Evolutionary conservation across 92 coral and sea anemone species (phyloP).

Genomic region (Epizoanthus fatuus): DNA sequence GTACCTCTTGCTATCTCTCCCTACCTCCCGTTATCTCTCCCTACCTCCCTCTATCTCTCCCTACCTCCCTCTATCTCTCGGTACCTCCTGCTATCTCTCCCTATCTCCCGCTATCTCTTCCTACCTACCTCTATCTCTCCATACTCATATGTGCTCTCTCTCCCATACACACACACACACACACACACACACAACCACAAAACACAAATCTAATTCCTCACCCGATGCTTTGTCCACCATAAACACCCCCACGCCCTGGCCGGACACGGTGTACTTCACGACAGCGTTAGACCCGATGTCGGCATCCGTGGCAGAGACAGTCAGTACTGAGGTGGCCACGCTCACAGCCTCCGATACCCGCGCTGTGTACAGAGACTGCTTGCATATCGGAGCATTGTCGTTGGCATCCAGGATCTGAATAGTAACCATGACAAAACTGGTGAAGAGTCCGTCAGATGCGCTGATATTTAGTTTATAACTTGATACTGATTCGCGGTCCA

Average conservation of each 20-base stretch:
- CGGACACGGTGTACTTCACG: constrained; percentile 81
- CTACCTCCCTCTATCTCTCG: too few relatives aligned
- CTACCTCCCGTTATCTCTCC: too few relatives aligned
- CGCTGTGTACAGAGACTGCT: constrained; percentile 78
- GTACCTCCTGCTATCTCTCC: too few relatives aligned
- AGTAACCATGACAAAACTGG: constrained; percentile 78
- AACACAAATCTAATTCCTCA: constrained; percentile 36
- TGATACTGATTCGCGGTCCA: constrained; percentile 90
- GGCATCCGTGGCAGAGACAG: constrained; percentile 85
- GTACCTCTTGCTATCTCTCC: too few relatives aligned
- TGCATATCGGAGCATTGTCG: constrained; percentile 92
- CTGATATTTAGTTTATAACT: constrained; percentile 90
- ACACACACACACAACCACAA: too few relatives aligned
- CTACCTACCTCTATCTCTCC: too few relatives aligned
- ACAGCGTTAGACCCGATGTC: constrained; percentile 87
- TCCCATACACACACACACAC: too few relatives aligned
- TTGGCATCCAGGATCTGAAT: constrained; percentile 87
- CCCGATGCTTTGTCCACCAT: constrained; percentile 79
- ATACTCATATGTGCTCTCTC: too few relatives aligned
- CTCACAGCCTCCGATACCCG: constrained; percentile 75
- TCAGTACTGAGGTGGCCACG: constrained; percentile 77
- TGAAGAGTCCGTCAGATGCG: constrained; percentile 94
- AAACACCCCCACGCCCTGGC: constrained; percentile 86
- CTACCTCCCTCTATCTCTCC: too few relatives aligned
- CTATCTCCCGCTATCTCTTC: too few relatives aligned